Conservation (phyloP, 1,140 invertebrate genomes). For the Lasioglossum albipes region DNA sequence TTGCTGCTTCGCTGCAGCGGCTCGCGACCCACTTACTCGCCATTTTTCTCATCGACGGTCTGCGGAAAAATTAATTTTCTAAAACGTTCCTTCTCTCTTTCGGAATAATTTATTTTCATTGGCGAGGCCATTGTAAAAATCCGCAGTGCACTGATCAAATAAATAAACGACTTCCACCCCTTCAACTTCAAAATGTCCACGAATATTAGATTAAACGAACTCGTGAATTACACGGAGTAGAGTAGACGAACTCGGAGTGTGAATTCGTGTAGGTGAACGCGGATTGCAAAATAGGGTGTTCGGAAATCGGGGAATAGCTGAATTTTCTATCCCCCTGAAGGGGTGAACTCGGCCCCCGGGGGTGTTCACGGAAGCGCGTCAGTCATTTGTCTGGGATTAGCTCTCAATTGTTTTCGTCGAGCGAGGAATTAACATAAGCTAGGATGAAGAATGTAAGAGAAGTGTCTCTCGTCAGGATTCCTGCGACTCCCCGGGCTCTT, state of each 20-base stretch:
- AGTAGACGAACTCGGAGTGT: not conserved
- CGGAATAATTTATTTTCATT: too few species aligned
- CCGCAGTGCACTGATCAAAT: too few species aligned
- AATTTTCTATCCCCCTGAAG: slow-evolving; percentile 38
- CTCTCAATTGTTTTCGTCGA: slow-evolving; percentile 77
- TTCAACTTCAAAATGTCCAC: too few species aligned
- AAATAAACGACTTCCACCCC: too few species aligned
- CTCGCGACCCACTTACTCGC: slow-evolving; percentile 45
- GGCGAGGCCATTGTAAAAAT: too few species aligned
- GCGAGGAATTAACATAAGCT: slow-evolving; percentile 80
- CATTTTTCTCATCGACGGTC: too few species aligned
- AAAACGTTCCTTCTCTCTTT: too few species aligned
- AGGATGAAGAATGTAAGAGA: slow-evolving; percentile 77
- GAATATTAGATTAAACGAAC: too few species aligned
- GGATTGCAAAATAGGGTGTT: slow-evolving; percentile 10
- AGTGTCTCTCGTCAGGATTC: slow-evolving; percentile 64
- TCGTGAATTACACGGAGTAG: not conserved
- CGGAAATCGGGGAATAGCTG: slow-evolving; percentile 51
- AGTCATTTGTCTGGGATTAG: slow-evolving; percentile 80
- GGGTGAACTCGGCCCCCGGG: not conserved
- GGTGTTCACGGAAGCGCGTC: slow-evolving; percentile 64
- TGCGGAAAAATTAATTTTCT: too few species aligned
- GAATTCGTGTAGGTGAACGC: not conserved
- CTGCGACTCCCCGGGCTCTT: slow-evolving; percentile 49
- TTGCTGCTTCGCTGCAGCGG: slow-evolving; percentile 29